These are phyloP conservation scores for Megastigmus dorsalis DNA, from an alignment of 2,888 invertebrate species.

Conservation along the genomic window DNA sequence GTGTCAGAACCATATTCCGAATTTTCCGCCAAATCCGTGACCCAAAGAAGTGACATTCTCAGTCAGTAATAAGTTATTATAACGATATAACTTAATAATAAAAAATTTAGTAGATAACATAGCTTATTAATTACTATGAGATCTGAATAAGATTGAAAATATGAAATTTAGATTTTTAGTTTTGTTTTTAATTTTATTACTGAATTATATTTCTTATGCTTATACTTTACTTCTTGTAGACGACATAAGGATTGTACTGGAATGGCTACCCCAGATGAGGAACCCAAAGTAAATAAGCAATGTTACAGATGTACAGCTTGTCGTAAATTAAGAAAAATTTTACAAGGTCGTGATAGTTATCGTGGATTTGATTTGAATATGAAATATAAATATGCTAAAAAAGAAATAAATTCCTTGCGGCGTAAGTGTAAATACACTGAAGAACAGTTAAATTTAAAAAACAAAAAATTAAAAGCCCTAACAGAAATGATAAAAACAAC, in stretches of 20 bases:
- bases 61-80: too few relatives aligned
- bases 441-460: constrained; percentile 14
- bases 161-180: constrained; percentile 2
- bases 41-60: too few relatives aligned
- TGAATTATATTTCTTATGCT: too few relatives aligned
- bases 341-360: neutral
- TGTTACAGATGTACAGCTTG: constrained; percentile 16
- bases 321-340: neutral
- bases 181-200: constrained; percentile 9
- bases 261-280: neutral
- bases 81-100: too few relatives aligned
- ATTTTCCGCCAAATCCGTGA: too few relatives aligned
- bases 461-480: constrained; percentile 14
- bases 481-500: constrained; percentile 27
- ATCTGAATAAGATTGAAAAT: neutral
- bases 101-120: too few relatives aligned
- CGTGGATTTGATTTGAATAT: neutral
- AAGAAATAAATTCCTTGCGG: neutral
- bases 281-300: neutral
- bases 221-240: too few relatives aligned
- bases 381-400: constrained; percentile 4
- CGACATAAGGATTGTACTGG: constrained; percentile 27
- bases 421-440: constrained; percentile 6
- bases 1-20: too few relatives aligned
- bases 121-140: too few relatives aligned